Evolutionary conservation across 2,888 invertebrate species (phyloP).

Genomic region (Pristionchus entomophagus): DNA sequence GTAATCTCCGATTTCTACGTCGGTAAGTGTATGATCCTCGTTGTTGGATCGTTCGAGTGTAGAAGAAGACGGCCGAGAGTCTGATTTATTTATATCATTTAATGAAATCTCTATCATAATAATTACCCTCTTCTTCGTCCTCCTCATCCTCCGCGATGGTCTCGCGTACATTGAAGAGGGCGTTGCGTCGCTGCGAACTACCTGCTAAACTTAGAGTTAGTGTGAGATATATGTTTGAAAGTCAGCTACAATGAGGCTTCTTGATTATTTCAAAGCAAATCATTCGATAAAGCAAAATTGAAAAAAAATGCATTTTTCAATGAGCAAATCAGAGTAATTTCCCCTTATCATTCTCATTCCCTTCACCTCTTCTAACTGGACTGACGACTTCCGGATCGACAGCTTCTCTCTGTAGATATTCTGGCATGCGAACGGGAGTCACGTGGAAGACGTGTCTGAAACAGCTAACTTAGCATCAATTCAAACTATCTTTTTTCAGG

Average conservation of each 20-base stretch:
- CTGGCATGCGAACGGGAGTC: neutral
- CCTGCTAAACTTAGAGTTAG: neutral
- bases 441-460: constrained; percentile 35
- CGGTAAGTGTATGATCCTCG: neutral
- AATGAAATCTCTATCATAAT: no score
- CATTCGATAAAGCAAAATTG: no score
- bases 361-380: neutral
- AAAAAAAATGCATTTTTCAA: neutral
- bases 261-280: no score
- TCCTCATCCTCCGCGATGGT: constrained; percentile 27
- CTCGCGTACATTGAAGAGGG: constrained; percentile 21
- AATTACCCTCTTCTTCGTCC: neutral
- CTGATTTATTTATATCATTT: no score
- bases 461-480: no score
- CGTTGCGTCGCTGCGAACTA: neutral
- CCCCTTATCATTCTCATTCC: no score
- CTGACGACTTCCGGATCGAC: constrained; percentile 24
- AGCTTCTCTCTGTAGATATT: neutral
- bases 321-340: neutral
- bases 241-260: no score
- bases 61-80: neutral
- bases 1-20: neutral
- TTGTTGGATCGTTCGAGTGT: neutral
- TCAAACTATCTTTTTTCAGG: no score
- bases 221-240: no score